Percentiles rank a stretch among this genome's conserved stretches.
These are phyloP conservation scores for Hymenochirus boettgeri DNA, from an alignment of 2,113 vertebrate genomes.

Conservation along the genomic window DNA sequence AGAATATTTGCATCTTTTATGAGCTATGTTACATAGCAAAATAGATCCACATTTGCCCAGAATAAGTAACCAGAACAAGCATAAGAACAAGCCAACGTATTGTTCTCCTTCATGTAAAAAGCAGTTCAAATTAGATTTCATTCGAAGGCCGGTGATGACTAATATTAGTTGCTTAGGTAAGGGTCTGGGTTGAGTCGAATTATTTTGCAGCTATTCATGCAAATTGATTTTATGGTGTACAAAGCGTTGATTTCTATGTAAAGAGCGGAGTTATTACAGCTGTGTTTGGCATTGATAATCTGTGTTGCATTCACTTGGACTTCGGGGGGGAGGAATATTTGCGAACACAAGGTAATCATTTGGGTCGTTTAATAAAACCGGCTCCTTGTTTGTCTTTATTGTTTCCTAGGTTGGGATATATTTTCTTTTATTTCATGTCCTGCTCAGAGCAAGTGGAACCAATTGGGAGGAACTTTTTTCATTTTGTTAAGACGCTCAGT, in stretches of 20 bases:
- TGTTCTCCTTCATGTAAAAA: constrained; percentile 33
- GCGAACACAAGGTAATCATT: constrained; percentile 19
- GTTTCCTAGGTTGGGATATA: constrained; percentile 14
- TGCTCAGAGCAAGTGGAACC: not conserved
- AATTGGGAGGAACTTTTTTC: not conserved
- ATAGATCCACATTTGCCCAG: constrained; percentile 15
- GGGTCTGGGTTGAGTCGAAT: constrained; percentile 32
- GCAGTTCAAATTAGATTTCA: constrained; percentile 36
- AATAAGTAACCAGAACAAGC: constrained; percentile 31
- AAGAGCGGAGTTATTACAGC: constrained; percentile 38
- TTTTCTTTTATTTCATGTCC: constrained; percentile 7
- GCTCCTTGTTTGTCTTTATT: constrained; percentile 34
- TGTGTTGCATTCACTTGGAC: constrained; percentile 11
- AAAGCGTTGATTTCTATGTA: constrained; percentile 29
- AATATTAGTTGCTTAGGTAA: constrained; percentile 27
- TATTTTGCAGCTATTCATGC: constrained; percentile 43
- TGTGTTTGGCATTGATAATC: constrained; percentile 25
- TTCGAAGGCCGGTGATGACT: constrained; percentile 26
- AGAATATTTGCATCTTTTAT: constrained; percentile 53
- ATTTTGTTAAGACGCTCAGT: too few relatives aligned
- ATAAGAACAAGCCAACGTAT: constrained; percentile 33
- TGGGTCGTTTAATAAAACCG: constrained; percentile 19
- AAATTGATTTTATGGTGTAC: constrained; percentile 42
- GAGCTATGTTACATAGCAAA: constrained; percentile 11
- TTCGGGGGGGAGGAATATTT: not conserved